Percentiles rank a stretch among this genome's conserved stretches.
Evolutionary conservation across 2,113 vertebrate genomes (phyloP).

Genomic region (Seriola dumerili): DNA sequence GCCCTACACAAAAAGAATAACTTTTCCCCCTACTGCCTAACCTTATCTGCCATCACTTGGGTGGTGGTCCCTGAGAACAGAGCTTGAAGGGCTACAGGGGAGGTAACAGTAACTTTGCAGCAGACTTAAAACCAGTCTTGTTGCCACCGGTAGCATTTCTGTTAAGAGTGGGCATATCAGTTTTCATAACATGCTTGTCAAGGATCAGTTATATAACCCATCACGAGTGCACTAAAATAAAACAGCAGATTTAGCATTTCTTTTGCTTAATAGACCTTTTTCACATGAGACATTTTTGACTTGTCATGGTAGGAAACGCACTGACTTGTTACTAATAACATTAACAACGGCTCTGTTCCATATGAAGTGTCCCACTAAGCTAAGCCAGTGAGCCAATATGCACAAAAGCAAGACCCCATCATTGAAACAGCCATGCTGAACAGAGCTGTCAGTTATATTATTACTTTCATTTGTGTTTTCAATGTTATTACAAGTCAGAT

Average conservation of each 20-base stretch:
- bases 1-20: background rate
- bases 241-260: background rate
- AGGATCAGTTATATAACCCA: background rate
- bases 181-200: background rate
- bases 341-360: background rate
- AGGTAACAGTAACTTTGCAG: background rate
- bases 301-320: background rate
- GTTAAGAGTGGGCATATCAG: background rate
- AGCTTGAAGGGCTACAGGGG: background rate
- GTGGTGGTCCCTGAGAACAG: background rate
- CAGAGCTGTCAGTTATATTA: background rate
- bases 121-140: too few species aligned
- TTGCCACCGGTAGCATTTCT: background rate
- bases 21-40: too few species aligned
- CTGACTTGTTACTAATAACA: background rate
- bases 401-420: background rate
- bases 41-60: too few species aligned
- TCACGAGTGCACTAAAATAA: background rate
- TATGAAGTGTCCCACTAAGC: background rate
- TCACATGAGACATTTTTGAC: background rate
- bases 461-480: background rate
- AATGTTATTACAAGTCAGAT: background rate
- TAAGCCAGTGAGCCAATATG: background rate
- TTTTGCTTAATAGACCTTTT: background rate
- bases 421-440: background rate